A percentile compares a stretch with the other conserved stretches of the same genome.
Evolutionary conservation across 2,797 vertebrate genomes (phyloP).

Genomic region (Aphelocoma californica): DNA sequence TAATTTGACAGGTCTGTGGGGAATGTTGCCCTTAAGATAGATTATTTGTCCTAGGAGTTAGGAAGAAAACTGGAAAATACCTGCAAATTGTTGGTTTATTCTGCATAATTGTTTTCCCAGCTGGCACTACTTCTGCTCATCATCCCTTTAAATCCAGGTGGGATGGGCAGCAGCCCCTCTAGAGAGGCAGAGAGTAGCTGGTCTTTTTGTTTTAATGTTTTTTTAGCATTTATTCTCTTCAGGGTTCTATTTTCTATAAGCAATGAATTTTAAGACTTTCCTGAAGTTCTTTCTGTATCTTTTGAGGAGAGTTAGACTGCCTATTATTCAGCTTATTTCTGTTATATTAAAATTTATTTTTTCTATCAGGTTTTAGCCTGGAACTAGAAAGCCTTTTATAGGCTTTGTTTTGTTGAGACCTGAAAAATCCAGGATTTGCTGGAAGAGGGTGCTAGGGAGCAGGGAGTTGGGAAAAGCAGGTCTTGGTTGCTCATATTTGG

Average conservation of each 20-base stretch:
- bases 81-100: neutral
- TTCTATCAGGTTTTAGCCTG: neutral
- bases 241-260: fast-evolving
- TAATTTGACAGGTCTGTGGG: neutral
- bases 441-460: neutral
- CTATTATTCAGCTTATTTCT: neutral
- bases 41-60: neutral
- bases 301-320: neutral
- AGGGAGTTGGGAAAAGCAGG: neutral
- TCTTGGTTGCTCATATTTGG: fast-evolving
- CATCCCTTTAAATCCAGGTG: neutral
- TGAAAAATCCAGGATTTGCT: neutral
- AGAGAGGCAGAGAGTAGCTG: fast-evolving
- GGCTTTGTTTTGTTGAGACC: fast-evolving
- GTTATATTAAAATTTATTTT: neutral
- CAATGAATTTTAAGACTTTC: neutral
- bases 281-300: neutral
- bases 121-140: neutral
- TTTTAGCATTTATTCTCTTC: neutral
- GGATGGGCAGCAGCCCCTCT: fast-evolving
- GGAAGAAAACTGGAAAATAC: neutral
- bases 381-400: fast-evolving
- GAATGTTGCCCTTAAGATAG: neutral
- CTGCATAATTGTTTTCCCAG: neutral
- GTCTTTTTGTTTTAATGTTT: fast-evolving